These are phyloP conservation scores for Strigops habroptila DNA, from an alignment of 2,113 vertebrate genomes.

Conservation along the genomic window DNA sequence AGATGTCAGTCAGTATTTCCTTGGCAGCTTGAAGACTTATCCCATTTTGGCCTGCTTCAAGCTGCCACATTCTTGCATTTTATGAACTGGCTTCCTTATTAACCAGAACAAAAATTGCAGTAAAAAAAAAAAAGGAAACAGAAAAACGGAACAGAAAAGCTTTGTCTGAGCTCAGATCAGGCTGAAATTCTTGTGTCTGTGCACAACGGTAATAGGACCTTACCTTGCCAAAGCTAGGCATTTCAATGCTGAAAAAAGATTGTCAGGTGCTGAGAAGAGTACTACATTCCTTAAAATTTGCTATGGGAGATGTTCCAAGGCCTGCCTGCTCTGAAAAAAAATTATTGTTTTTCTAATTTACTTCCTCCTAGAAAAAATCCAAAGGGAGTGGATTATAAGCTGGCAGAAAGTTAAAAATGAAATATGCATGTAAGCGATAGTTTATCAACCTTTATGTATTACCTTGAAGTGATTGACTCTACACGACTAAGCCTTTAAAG, in stretches of 20 bases:
- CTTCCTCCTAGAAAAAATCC: not conserved
- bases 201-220: not conserved
- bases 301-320: not conserved
- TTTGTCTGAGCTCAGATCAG: not conserved
- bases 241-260: not conserved
- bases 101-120: not conserved
- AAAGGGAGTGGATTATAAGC: not conserved
- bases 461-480: not conserved
- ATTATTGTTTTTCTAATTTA: not conserved
- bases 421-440: not conserved
- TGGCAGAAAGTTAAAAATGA: not conserved
- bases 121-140: not conserved
- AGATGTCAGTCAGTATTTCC: not conserved
- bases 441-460: not conserved
- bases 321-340: not conserved
- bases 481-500: not conserved
- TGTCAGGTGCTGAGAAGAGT: not conserved
- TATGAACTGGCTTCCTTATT: not conserved
- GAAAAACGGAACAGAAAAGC: not conserved
- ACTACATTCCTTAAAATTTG: not conserved
- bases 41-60: not conserved
- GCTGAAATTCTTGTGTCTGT: not conserved
- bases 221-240: not conserved
- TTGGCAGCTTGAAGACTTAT: not conserved
- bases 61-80: not conserved